Base-by-base conservation (phyloP, 2,797 vertebrate genomes). In the Enteromius paludinosus region DNA sequence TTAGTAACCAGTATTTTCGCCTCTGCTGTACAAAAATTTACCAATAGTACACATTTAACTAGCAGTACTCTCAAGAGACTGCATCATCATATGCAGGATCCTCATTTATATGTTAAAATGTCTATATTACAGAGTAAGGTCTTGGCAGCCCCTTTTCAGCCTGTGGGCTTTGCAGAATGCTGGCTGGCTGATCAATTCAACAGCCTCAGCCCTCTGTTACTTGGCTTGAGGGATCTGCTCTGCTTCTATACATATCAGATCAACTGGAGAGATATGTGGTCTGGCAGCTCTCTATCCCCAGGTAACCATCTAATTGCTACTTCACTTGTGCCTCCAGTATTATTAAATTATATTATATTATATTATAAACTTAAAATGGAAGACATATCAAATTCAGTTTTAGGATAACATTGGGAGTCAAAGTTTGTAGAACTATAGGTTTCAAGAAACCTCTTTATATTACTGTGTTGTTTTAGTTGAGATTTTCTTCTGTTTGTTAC, bases 151-250 rank as follows among this genome's bases (percentile, higher is more conserved):
- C 95, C 96, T 75, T 96, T 96, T 91, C 95, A 95, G 91, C 96
- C 96, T 73, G 96, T 96, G 83, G 93, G 93, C 83, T 96, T 97
- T 5, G 94, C 95, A 84, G 96, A 96, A 90, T 96, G 96, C 94
- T 96, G 96, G 96, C 92, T 96, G 88, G 96, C 96, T 41, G 96
- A 96, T 91, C 96, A 96, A 87, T 94, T 97, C 85, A 97, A 97
- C 90, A 96, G 96, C 89, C 92, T 96, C 82, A 94, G 92, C 0
- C 90, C 95, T 79, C 95, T 97, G 89, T 91, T 97, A 69, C 94
- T 96, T 93, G 96, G 96, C 90, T 89, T 96, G 92, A 86, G 86
- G 84, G 84, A 86, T 49, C 73, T 87, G 62, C 49, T 88, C 91
- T 96, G 94, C 91, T 96, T 96, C 92, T 96, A 96, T 90, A 94